Base-by-base conservation (phyloP, 2,888 invertebrate genomes). In the Drosophila borborema region DNA sequence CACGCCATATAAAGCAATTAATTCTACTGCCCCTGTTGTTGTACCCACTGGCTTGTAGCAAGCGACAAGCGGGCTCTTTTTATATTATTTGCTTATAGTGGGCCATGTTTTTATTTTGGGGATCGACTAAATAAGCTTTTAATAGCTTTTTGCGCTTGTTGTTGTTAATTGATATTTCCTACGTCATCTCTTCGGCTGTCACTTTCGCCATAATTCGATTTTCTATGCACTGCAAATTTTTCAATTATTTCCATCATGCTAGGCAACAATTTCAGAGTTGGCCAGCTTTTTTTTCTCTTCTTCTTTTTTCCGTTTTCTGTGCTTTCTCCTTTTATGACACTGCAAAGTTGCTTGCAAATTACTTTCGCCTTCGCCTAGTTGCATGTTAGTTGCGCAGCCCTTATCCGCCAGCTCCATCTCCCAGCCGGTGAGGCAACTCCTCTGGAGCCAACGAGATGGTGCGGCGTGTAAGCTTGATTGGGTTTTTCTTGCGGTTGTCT, bases 1-100 rank as follows among this genome's bases (percentile, higher is more conserved):
- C 91, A 91, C 92, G 90, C 91, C 87, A 91, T 91, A 90, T 90
- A 91, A 91, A 91, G 91, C 91, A 91, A 91, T 91, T 91, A 91
- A 91, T 91, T 91, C 84, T 81, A 77, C 84, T 84, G 87, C 80
- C 72, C 72, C 69, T 64, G 73, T 77, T 79, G 64, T 73, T 68
- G 70, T 65, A 69, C 67, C 36, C 41, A 40, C 59, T 46, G 54
- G 36, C 45, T 45, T 20, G 45, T 45, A 23, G 7, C 63, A 43
- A 63, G 59, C 80, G 41, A 61, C 64, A 31, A 64, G 58, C 20
- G 72, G 56, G 53, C 63, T 36, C 49, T 76, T 74, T 64, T 61
- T 58, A 51, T 75, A 74, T 73, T 72, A 79, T 86, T 89, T 77
- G 77, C 74, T 67, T 81, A 72, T 56, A 45, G 49, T 55, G 28